Percentiles rank a stretch among this genome's conserved stretches.
Conservation (phyloP, 1,140 invertebrate species). For the Papilio xuthus region DNA sequence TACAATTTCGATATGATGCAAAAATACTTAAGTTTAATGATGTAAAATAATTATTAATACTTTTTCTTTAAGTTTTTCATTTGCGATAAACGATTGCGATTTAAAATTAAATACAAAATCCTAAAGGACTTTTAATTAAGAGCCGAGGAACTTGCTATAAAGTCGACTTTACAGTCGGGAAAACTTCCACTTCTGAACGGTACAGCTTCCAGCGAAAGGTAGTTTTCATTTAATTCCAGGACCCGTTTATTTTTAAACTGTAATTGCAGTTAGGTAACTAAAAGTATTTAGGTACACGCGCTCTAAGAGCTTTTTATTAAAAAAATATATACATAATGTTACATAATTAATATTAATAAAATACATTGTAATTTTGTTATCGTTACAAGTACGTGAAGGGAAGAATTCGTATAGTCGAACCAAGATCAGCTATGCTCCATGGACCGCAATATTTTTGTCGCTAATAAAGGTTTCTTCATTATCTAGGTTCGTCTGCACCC, state of each 20-base stretch:
- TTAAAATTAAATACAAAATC: background rate
- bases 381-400: too few species aligned
- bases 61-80: background rate
- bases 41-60: background rate
- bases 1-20: too few species aligned
- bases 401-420: too few species aligned
- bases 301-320: background rate
- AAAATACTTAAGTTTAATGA: too few species aligned
- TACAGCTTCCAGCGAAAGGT: conserved; percentile 1
- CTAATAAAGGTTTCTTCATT: too few species aligned
- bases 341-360: background rate
- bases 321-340: background rate
- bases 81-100: conserved; percentile 19
- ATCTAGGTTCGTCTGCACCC: too few species aligned
- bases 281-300: background rate
- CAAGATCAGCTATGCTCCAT: too few species aligned
- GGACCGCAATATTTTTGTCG: too few species aligned
- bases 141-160: conserved; percentile 1
- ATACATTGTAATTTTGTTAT: background rate
- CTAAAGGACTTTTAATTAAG: conserved; percentile 24
- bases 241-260: conserved; percentile 26
- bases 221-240: conserved; percentile 12
- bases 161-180: conserved; percentile 20
- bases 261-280: conserved; percentile 26
- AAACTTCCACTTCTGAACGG: conserved; percentile 21